A percentile compares a stretch with the other conserved stretches of the same genome.
These are phyloP conservation scores for Entomobrya proxima DNA, from an alignment of 2,888 invertebrate genomes.

Conservation along the genomic window DNA sequence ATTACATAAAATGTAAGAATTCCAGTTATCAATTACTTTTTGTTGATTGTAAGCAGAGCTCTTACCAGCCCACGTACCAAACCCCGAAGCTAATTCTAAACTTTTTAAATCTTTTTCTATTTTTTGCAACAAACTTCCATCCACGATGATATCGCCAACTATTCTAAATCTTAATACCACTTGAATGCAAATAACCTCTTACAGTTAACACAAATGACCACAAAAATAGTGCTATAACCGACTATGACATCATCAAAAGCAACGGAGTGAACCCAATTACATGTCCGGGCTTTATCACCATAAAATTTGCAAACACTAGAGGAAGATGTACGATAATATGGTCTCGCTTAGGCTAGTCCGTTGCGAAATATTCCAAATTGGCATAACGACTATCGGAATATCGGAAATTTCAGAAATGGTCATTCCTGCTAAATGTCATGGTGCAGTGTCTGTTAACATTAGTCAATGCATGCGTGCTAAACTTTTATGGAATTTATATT, in stretches of 20 bases:
- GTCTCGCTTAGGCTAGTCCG: too few relatives aligned
- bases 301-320: not conserved
- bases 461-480: too few relatives aligned
- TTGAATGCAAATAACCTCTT: constrained; percentile 12
- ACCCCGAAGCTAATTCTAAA: constrained; percentile 17
- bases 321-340: too few relatives aligned
- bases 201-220: constrained; percentile 3
- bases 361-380: too few relatives aligned
- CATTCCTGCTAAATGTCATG: too few relatives aligned
- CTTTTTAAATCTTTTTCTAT: not conserved
- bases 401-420: too few relatives aligned
- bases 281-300: not conserved
- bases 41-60: constrained; percentile 6
- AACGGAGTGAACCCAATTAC: not conserved
- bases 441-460: too few relatives aligned
- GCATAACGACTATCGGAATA: too few relatives aligned
- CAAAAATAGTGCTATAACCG: not conserved
- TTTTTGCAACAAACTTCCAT: not conserved
- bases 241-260: not conserved
- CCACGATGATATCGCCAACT: constrained; percentile 3
- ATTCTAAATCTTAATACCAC: not conserved
- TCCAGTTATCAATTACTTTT: too few relatives aligned
- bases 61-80: constrained; percentile 1
- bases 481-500: too few relatives aligned
- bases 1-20: too few relatives aligned